Percentiles rank a stretch among this genome's conserved stretches.
phyloP scores from a whole-genome alignment of 2,797 vertebrate species.

The Bradypus variegatus region DNA sequence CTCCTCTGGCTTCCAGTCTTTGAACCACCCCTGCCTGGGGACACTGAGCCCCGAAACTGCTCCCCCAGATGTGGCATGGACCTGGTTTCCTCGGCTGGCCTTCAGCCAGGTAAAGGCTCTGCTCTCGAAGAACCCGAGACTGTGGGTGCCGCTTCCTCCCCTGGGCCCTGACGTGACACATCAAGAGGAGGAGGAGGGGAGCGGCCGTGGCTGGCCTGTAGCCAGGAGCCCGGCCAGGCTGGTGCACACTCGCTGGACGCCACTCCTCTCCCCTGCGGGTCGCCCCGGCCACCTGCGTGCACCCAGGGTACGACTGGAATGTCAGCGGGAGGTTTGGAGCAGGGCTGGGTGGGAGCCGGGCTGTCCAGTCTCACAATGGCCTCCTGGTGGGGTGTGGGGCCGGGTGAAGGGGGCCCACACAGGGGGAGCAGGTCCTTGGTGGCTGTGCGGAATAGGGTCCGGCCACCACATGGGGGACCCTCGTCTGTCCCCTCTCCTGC shows the following conservation, averaged over 20 bases:
- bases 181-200: background rate
- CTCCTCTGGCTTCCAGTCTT: background rate
- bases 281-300: background rate
- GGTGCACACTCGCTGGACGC: background rate
- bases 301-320: fast-evolving
- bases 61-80: background rate
- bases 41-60: no score
- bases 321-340: fast-evolving
- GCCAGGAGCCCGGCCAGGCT: no score
- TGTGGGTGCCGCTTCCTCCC: fast-evolving
- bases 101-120: background rate
- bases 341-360: fast-evolving
- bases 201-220: no score
- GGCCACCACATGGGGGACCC: fast-evolving
- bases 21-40: background rate
- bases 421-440: background rate
- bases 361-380: no score
- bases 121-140: background rate
- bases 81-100: background rate
- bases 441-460: background rate
- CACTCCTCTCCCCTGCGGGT: background rate
- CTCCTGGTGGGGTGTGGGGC: background rate
- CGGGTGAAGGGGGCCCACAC: fast-evolving
- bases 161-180: background rate
- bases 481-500: background rate